Evolutionary conservation across 2,888 invertebrate species (phyloP).

Genomic region (Pristionchus japonicus): DNA sequence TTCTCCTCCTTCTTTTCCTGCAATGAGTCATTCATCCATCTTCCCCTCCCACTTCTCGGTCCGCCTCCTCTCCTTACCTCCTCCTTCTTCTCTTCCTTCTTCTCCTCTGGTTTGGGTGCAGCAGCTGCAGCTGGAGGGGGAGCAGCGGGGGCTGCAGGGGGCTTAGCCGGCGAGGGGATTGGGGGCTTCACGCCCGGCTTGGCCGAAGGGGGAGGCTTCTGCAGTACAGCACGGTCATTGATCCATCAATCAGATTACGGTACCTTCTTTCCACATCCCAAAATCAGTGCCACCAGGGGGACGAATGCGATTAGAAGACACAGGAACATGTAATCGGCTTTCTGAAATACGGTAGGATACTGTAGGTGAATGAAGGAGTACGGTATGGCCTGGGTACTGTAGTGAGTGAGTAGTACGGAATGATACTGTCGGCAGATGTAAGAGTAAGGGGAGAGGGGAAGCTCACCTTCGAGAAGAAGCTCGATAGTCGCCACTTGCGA

Average conservation of each 20-base stretch:
- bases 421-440: too few species aligned
- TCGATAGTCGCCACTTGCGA: background rate
- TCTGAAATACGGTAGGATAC: background rate
- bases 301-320: conserved; percentile 24
- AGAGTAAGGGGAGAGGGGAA: background rate
- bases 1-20: conserved; percentile 6
- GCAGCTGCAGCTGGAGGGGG: background rate
- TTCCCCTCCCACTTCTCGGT: background rate
- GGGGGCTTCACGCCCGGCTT: background rate
- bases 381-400: background rate
- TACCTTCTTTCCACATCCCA: conserved; percentile 35
- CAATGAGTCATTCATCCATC: background rate
- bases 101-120: background rate
- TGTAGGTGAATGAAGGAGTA: background rate
- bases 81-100: conserved; percentile 1
- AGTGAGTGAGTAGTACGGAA: background rate
- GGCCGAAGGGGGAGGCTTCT: background rate
- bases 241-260: background rate
- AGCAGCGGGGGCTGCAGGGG: background rate
- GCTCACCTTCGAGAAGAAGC: background rate
- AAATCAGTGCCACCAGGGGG: background rate
- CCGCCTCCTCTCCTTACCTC: background rate
- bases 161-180: background rate
- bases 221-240: background rate
- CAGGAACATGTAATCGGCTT: conserved; percentile 7